Evolutionary conservation across 2,888 invertebrate genomes (phyloP), one percentile per base, ranked within the genome.

Genomic region (Euproctis similis): DNA sequence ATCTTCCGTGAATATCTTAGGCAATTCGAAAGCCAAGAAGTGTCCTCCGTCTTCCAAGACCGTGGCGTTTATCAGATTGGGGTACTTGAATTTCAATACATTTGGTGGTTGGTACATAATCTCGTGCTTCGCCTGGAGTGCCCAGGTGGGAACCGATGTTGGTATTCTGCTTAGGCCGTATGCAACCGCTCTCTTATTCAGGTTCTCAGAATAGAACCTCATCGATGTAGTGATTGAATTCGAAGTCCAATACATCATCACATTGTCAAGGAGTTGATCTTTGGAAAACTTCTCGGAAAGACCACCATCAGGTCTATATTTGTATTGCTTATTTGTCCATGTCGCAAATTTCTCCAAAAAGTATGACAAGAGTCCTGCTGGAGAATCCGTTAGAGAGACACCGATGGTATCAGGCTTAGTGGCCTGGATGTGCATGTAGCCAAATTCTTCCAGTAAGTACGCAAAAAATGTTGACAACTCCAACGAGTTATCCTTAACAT

Each of bases 351-450:
- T 96, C 65, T 96, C 95, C 27, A 96, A 61, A 31, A 95, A 90
- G 49, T 95, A 96, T 0, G 91, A 92, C 0, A 94, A 91, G 18
- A 96, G 76, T 10, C 94, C 95, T 2, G 89, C 81, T 0, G 96
- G 96, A 1, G 93, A 92, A 47, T 94, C 92, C 9, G 86, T 76
- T 16, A 96, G 64, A 0, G 55, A 50, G 0, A 70, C 59, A 17
- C 76, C 95, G 42, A 94, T 76, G 0, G 95, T 95, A 54, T 96
- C 96, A 8, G 96, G 96, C 64, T 95, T 96, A 0, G 95, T 94
- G 0, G 93, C 88, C 60, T 96, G 96, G 3, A 95, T 43, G 59
- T 95, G 95, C 50, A 92, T 61, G 46, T 76, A 76, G 0, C 76
- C 76, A 1, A 49, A 61, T 32, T 76, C 76, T 28, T 73, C 74